These are phyloP conservation scores for Pocillopora grandis DNA, from an alignment of 92 coral and sea anemone species.

Conservation along the genomic window DNA sequence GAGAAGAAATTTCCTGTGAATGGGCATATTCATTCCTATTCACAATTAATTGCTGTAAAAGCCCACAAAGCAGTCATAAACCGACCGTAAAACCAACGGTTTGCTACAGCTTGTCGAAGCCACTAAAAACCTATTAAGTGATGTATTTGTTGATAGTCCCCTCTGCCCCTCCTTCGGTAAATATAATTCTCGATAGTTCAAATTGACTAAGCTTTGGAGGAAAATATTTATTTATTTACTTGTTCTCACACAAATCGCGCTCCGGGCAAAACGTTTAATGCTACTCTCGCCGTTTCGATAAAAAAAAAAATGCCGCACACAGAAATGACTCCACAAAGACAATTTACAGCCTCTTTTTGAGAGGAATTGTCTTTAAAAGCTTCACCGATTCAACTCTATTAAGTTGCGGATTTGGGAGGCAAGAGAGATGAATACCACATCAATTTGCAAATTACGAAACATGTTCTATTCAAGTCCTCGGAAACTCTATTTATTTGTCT, in stretches of 20 bases:
- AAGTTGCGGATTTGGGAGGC: conserved; percentile 19
- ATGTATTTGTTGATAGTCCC: conserved; percentile 78
- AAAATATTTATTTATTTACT: conserved; percentile 5
- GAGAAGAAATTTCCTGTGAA: conserved; percentile 8
- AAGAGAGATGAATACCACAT: conserved; percentile 2
- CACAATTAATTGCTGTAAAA: conserved; percentile 67
- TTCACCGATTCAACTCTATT: conserved; percentile 12
- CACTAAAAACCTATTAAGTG: conserved; percentile 74
- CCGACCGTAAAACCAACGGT: conserved; percentile 72
- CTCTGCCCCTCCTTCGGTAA: conserved; percentile 66
- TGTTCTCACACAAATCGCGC: conserved; percentile 3
- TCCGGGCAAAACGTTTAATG: conserved; percentile 25
- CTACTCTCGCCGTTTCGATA: conserved; percentile 20
- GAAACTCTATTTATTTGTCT: conserved; percentile 26
- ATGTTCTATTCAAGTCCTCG: conserved; percentile 24
- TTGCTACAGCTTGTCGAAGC: conserved; percentile 59
- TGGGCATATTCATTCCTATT: conserved; percentile 45
- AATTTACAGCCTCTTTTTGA: conserved; percentile 19
- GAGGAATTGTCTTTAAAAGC: conserved; percentile 21
- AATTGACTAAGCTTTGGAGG: conserved; percentile 25
- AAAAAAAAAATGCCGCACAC: not conserved
- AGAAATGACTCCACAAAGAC: conserved; percentile 14
- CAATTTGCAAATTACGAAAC: conserved; percentile 17
- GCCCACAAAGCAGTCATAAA: conserved; percentile 57
- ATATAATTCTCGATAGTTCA: conserved; percentile 51